Evolutionary conservation across 2,797 vertebrate genomes (phyloP).

Genomic region (Antennarius maculatus): DNA sequence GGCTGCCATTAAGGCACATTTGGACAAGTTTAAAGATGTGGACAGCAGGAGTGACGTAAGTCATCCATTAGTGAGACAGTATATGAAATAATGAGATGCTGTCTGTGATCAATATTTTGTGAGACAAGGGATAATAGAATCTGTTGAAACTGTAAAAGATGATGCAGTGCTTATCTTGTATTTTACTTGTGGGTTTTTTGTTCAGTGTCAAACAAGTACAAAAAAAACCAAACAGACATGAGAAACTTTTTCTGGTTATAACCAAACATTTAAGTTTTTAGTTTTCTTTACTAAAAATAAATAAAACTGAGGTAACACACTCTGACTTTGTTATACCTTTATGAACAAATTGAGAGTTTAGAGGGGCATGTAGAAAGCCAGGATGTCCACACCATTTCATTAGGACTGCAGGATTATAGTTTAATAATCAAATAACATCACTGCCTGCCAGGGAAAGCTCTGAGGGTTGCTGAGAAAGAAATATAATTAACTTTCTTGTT

Average conservation of each 20-base stretch:
- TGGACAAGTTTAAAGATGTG: conserved; percentile 95
- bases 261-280: background rate
- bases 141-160: conserved; percentile 4
- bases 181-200: background rate
- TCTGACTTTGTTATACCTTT: background rate
- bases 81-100: conserved; percentile 16
- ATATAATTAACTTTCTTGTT: conserved; percentile 10
- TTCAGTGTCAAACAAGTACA: background rate
- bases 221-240: background rate
- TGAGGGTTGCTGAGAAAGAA: conserved; percentile 8
- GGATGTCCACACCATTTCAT: background rate
- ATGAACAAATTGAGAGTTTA: background rate
- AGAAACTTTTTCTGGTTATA: background rate
- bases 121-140: conserved; percentile 12
- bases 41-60: conserved; percentile 96
- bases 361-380: background rate
- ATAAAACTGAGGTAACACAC: background rate
- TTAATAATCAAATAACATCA: conserved; percentile 14
- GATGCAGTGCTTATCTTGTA: background rate
- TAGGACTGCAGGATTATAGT: conserved; percentile 3
- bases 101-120: conserved; percentile 20
- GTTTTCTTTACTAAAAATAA: background rate
- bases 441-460: conserved; percentile 12
- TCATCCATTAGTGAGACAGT: conserved; percentile 71
- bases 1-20: conserved; percentile 88